Evolutionary conservation across 2,888 invertebrate genomes (phyloP).

Genomic region (Tachina lurida): DNA sequence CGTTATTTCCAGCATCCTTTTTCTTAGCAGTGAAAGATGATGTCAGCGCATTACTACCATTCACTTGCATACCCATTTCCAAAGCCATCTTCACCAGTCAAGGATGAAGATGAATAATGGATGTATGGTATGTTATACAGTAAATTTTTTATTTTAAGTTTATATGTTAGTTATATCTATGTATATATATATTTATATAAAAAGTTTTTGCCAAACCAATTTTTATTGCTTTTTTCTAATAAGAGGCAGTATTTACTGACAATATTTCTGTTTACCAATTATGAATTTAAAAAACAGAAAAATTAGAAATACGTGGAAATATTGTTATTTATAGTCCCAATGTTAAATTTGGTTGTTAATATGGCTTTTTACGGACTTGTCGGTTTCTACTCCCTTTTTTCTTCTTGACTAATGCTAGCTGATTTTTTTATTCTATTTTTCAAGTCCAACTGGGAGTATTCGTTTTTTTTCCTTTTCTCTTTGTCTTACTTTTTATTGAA

Average conservation of each 20-base stretch:
- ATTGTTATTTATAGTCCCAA: conserved; percentile 39
- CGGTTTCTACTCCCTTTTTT: conserved; percentile 51
- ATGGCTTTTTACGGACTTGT: conserved; percentile 64
- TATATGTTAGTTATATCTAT: background rate
- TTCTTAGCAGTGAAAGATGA: conserved; percentile 81
- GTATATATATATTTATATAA: background rate
- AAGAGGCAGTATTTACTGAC: background rate
- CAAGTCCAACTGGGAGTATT: conserved; percentile 71
- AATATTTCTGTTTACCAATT: conserved; percentile 5
- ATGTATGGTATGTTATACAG: conserved; percentile 26
- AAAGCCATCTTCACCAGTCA: conserved; percentile 77
- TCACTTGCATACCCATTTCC: conserved; percentile 80
- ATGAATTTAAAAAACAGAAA: background rate
- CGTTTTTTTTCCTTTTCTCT: conserved; percentile 55
- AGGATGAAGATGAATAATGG: conserved; percentile 59
- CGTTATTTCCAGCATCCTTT: conserved; percentile 79
- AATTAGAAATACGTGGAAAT: background rate
- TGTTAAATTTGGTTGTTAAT: conserved; percentile 51
- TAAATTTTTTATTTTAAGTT: background rate
- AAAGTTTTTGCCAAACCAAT: background rate
- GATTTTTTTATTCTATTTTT: conserved; percentile 59
- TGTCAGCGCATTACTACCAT: conserved; percentile 81
- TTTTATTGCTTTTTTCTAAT: background rate
- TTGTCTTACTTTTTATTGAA: conserved; percentile 42
- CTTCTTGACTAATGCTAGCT: conserved; percentile 25